These are phyloP conservation scores for Iguana delicatissima DNA, from an alignment of 2,797 vertebrate species.

Conservation along the genomic window DNA sequence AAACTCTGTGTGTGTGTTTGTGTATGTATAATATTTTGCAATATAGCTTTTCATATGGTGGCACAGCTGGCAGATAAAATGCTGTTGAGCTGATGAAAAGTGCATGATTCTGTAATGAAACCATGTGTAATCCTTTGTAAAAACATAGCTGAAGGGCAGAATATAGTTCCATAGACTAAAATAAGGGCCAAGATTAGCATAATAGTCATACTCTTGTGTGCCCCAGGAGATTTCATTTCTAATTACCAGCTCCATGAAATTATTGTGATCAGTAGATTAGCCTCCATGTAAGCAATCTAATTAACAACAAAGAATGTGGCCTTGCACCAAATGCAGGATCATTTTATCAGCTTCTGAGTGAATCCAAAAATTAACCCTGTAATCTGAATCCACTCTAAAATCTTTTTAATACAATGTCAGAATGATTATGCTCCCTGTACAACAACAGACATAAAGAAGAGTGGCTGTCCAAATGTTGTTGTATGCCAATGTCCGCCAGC, in stretches of 20 bases:
- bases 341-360: not conserved
- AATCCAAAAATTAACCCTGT: not conserved
- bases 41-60: not conserved
- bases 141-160: constrained; percentile 27
- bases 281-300: not conserved
- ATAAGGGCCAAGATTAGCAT: constrained; percentile 20
- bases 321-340: not conserved
- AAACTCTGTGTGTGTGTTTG: no score
- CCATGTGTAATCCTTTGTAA: constrained; percentile 20
- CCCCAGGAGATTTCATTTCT: constrained; percentile 18
- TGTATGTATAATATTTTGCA: not conserved
- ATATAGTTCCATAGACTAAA: constrained; percentile 17
- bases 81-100: not conserved
- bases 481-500: not conserved
- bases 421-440: not conserved
- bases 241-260: constrained; percentile 28
- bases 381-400: not conserved
- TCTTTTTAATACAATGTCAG: not conserved
- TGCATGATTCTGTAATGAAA: constrained; percentile 15
- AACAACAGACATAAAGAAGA: not conserved
- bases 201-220: not conserved
- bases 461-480: not conserved
- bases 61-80: constrained; percentile 13
- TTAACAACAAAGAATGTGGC: constrained; percentile 11
- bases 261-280: constrained; percentile 27